Conservation (phyloP, 2,113 vertebrate species). For the Castor canadensis region DNA sequence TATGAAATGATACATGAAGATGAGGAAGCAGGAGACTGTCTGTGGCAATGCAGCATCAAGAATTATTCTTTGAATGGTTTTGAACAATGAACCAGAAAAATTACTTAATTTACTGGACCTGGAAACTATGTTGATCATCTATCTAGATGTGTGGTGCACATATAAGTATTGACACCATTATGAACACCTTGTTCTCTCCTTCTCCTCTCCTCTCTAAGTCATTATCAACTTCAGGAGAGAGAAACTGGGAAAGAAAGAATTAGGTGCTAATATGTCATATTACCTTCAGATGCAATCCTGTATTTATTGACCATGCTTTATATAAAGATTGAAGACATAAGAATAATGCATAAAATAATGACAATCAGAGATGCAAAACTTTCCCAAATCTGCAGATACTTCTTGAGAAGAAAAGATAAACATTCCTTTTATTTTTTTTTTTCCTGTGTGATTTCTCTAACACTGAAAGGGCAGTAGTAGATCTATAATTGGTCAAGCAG, state of each 20-base stretch:
- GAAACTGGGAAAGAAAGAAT: not conserved
- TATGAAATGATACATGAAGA: constrained; percentile 21
- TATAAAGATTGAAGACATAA: not conserved
- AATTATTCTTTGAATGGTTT: constrained; percentile 25
- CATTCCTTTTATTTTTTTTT: not conserved
- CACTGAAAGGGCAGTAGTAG: not conserved
- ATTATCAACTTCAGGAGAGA: not conserved
- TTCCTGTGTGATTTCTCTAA: not conserved
- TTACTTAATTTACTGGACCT: constrained; percentile 35
- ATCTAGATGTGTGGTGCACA: not conserved
- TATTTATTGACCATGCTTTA: not conserved
- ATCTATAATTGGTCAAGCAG: not conserved
- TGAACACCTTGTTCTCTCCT: not conserved
- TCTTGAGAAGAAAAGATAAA: not conserved
- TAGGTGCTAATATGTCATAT: not conserved
- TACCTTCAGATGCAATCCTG: not conserved
- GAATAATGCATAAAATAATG: not conserved
- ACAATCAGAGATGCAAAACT: not conserved
- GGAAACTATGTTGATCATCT: constrained; percentile 41
- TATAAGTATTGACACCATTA: not conserved
- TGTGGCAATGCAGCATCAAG: not conserved
- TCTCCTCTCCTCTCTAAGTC: not conserved
- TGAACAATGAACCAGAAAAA: constrained; percentile 42
- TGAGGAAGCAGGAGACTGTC: not conserved
- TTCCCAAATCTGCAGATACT: not conserved